phyloP scores from a whole-genome alignment of 2,797 vertebrate species.

The Anabas testudineus region DNA sequence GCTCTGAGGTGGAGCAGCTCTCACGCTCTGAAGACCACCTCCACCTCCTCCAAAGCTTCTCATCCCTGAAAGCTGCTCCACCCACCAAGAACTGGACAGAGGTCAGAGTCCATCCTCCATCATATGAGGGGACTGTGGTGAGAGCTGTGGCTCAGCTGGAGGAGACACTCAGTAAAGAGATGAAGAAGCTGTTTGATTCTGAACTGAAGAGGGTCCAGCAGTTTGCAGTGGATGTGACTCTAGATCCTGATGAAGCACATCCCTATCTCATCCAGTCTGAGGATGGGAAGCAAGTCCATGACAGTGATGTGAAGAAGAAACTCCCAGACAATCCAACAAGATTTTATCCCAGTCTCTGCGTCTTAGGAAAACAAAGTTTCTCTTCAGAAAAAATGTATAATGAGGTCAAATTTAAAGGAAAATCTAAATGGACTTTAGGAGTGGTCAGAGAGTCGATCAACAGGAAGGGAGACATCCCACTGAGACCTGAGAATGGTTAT shows the following conservation, averaged over 20 bases:
- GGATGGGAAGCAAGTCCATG: neutral
- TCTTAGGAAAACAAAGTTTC: slow-evolving; percentile 18
- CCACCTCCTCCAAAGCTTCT: no score
- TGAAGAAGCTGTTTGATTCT: neutral
- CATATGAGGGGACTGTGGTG: neutral
- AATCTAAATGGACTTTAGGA: neutral
- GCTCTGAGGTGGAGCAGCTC: slow-evolving; percentile 6
- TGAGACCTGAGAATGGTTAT: fast-evolving
- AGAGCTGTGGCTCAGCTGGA: neutral
- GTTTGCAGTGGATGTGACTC: slow-evolving; percentile 15
- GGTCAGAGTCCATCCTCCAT: neutral
- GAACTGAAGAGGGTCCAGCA: slow-evolving; percentile 10
- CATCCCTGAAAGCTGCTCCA: neutral
- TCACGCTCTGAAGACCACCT: neutral
- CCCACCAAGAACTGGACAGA: slow-evolving; percentile 3
- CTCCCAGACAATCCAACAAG: slow-evolving; percentile 5
- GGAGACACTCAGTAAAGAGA: neutral
- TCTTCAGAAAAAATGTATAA: slow-evolving; percentile 16
- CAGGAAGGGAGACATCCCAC: fast-evolving
- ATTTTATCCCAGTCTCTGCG: fast-evolving
- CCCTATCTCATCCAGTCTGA: fast-evolving
- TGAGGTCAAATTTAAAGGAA: slow-evolving; percentile 3
- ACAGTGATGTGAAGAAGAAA: fast-evolving
- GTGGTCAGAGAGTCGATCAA: slow-evolving; percentile 17
- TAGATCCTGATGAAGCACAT: neutral